Conservation (phyloP, 1,140 invertebrate genomes). For the Parasteatoda tepidariorum region DNA sequence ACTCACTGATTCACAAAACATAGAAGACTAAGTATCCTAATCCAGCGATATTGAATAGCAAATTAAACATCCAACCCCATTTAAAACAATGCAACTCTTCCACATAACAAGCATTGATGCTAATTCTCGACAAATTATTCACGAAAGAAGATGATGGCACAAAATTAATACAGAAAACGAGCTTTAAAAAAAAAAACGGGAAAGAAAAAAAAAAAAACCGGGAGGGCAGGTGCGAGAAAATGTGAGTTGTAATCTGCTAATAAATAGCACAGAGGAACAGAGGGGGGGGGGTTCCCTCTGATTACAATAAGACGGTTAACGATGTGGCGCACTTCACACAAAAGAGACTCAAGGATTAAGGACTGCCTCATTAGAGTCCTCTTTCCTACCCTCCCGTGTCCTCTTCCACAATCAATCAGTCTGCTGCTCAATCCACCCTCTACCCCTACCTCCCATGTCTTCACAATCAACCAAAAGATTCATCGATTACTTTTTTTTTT, state of each 20-base stretch:
- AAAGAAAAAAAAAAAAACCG: conserved; percentile 8
- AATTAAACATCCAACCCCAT: no score
- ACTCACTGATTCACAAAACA: no score
- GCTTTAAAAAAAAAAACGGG: background rate
- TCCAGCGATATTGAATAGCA: no score
- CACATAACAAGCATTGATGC: no score
- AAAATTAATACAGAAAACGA: background rate
- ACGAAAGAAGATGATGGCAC: background rate
- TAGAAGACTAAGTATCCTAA: no score
- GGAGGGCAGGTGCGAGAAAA: conserved; percentile 52
- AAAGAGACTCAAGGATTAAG: conserved; percentile 39
- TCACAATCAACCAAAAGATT: conserved; percentile 33
- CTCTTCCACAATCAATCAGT: conserved; percentile 45
- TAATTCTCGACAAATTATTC: no score
- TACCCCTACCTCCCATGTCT: background rate
- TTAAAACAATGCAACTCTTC: no score
- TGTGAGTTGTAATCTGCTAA: conserved; percentile 49
- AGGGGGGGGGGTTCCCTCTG: conserved; percentile 17
- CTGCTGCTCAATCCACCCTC: no score
- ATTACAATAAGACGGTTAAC: conserved; percentile 57
- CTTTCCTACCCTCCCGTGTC: background rate
- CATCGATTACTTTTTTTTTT: conserved; percentile 6
- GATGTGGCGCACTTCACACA: conserved; percentile 58
- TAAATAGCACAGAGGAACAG: conserved; percentile 42
- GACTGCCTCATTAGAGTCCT: conserved; percentile 45